phyloP scores from a whole-genome alignment of 2,888 invertebrate genomes.

The Synergus laeviventris region DNA sequence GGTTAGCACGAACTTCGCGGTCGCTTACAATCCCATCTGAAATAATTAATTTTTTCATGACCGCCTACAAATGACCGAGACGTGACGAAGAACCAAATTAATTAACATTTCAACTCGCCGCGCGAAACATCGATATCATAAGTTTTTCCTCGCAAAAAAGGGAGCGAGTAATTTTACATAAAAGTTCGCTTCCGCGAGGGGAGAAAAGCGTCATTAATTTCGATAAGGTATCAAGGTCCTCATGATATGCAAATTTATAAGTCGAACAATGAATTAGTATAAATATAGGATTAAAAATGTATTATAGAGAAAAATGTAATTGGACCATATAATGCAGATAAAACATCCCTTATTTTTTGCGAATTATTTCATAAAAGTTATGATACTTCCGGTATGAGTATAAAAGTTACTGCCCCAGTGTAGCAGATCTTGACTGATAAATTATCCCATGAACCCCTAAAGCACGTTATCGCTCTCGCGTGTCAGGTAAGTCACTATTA shows the following conservation, averaged over 20 bases:
- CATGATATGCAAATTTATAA: neutral
- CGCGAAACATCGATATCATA: neutral
- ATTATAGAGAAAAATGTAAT: too few species aligned
- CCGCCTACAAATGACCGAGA: constrained; percentile 19
- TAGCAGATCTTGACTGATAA: constrained; percentile 27
- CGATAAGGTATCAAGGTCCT: neutral
- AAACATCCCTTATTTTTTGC: neutral
- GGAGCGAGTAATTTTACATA: neutral
- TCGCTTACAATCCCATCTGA: constrained; percentile 23
- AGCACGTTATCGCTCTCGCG: constrained; percentile 27
- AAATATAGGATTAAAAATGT: too few species aligned
- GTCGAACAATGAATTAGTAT: neutral
- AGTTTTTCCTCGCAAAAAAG: neutral
- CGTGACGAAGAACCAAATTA: neutral
- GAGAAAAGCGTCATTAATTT: neutral
- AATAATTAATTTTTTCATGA: constrained; percentile 23
- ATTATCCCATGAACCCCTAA: constrained; percentile 31
- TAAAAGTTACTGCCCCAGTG: constrained; percentile 26
- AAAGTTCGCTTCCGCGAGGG: neutral
- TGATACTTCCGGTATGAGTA: constrained; percentile 2
- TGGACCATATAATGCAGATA: too few species aligned
- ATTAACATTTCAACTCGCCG: neutral
- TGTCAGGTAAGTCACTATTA: constrained; percentile 19
- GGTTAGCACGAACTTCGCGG: constrained; percentile 15
- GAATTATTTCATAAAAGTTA: constrained; percentile 11